Evolutionary conservation across 2,113 vertebrate genomes (phyloP), one percentile per base, ranked within the genome.

Genomic region (Poeciliopsis turrubarensis): DNA sequence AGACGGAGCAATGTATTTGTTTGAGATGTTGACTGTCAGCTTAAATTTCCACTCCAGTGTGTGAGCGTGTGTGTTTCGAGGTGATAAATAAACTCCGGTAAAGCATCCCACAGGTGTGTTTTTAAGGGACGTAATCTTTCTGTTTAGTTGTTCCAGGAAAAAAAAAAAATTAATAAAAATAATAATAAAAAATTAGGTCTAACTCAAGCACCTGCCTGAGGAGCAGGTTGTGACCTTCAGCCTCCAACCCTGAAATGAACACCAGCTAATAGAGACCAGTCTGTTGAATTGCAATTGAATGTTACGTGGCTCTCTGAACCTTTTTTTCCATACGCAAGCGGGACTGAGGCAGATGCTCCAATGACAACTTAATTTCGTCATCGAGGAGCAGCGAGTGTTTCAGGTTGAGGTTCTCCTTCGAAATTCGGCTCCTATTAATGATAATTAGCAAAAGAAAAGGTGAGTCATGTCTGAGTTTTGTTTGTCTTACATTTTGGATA

Each of bases 211-310:
- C 93, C 94, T 96, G 94, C 93, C 95, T 90, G 90, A 87, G 86
- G 81, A 86, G 47, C 57, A 27, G 87, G 82, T 93, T 79, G 41
- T 82, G 92, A 95, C 94, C 94, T 92, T 87, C 82, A 87, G 91
- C 92, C 89, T 90, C 87, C 89, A 89, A 90, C 92, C 90, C 87
- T 90, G 91, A 91, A 90, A 92, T 90, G 90, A 92, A 93, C 88
- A 86, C 75, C 91, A 86, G 76, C 93, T 94, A 95, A 94, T 93
- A 79, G 88, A 88, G 88, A 87, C 65, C 84, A 75, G 66, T 92
- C 94, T 95, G 93, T 94, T 87, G 94, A 92, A 91, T 90, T 89
- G 94, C 94, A 93, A 95, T 94, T 94, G 93, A 95, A 94, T 94
- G 91, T 90, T 94, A 93, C 87, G 87, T 84, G 85, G 84, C 91